Evolutionary conservation across 2,113 vertebrate genomes (phyloP).

Genomic region (Laticauda colubrina): DNA sequence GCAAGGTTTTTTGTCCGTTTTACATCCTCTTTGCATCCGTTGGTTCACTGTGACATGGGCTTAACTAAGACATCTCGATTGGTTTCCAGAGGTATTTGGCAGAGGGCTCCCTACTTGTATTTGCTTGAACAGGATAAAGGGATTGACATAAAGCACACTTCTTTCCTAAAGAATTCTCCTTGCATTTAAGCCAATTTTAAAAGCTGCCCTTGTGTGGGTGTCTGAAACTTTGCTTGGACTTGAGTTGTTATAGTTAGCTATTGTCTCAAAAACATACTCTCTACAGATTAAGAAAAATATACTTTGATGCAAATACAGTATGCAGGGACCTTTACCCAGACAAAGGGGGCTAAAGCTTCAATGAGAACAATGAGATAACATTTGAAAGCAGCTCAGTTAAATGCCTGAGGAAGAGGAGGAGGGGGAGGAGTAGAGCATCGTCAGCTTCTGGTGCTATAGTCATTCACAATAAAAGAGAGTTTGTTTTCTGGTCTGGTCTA

Average conservation of each 20-base stretch:
- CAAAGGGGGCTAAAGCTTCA: not conserved
- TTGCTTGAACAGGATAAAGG: not conserved
- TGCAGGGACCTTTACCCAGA: not conserved
- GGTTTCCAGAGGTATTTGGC: not conserved
- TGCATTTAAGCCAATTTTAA: not conserved
- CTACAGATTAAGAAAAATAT: not conserved
- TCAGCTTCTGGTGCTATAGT: not conserved
- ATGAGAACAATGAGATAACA: not conserved
- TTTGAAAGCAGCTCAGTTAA: not conserved
- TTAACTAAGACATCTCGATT: not conserved
- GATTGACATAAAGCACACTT: not conserved
- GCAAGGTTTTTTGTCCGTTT: no score
- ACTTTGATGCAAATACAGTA: not conserved
- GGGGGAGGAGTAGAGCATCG: not conserved
- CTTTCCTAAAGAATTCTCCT: not conserved
- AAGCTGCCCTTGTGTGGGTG: not conserved
- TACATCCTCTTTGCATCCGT: no score
- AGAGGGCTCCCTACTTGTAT: not conserved
- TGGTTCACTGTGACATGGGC: no score
- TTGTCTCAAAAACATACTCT: not conserved
- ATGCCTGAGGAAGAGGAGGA: not conserved
- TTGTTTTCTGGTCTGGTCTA: not conserved
- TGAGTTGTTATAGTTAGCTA: not conserved
- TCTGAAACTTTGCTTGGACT: not conserved
- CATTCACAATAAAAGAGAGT: not conserved